Evolutionary conservation across 2,888 invertebrate genomes (phyloP).

Genomic region (Pterostichus madidus): DNA sequence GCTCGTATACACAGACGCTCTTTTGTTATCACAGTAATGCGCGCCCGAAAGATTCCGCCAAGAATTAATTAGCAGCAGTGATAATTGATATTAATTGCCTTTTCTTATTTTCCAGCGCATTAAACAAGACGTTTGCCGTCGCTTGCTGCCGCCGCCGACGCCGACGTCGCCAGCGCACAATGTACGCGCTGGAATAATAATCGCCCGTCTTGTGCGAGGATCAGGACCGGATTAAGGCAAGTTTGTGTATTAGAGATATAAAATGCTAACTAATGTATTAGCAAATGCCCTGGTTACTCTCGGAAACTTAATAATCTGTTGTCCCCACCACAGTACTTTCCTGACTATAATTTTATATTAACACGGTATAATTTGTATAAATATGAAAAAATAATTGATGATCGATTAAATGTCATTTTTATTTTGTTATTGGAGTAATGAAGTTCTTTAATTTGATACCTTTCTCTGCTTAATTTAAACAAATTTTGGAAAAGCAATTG

Average conservation of each 20-base stretch:
- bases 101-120: slow-evolving; percentile 73
- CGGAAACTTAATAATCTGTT: too few relatives aligned
- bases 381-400: too few relatives aligned
- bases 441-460: too few relatives aligned
- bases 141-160: slow-evolving; percentile 55
- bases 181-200: slow-evolving; percentile 64
- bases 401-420: too few relatives aligned
- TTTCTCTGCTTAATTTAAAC: too few relatives aligned
- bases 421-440: too few relatives aligned
- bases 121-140: slow-evolving; percentile 69
- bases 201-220: slow-evolving; percentile 49
- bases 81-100: slow-evolving; percentile 75
- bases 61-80: slow-evolving; percentile 73
- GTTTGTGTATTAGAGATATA: slow-evolving; percentile 14
- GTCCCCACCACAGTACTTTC: too few relatives aligned
- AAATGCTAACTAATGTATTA: slow-evolving; percentile 10
- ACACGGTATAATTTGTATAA: too few relatives aligned
- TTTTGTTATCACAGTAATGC: slow-evolving; percentile 70
- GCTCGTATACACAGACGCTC: slow-evolving; percentile 67
- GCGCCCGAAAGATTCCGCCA: slow-evolving; percentile 69
- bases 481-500: too few relatives aligned
- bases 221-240: slow-evolving; percentile 43
- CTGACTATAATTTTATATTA: too few relatives aligned
- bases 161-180: slow-evolving; percentile 37
- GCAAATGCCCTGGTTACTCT: not conserved